Base-by-base conservation (phyloP, 2,113 vertebrate species). In the Sinocyclocheilus maitianheensis region DNA sequence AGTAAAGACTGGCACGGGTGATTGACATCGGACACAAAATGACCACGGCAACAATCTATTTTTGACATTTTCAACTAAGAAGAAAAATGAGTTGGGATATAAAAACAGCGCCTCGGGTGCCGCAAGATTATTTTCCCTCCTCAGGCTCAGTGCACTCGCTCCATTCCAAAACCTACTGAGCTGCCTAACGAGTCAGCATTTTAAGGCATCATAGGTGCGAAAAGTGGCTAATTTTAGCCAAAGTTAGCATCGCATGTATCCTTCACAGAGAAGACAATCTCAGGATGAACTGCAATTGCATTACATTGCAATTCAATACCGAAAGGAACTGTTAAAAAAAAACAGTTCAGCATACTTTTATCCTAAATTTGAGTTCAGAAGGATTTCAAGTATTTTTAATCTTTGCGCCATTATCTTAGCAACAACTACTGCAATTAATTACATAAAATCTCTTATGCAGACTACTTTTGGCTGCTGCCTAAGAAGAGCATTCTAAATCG, bases 1-100 rank as follows among this genome's bases (percentile, higher is more conserved):
- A 26, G 78, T 48, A 65, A 65, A 26, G 26, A 26, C 26, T 46
- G 78, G 7, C 78, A 46, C 3, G 7, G 12, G n/a, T 65, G 60
- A 81, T 18, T 81, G 78, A 65, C 78, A 80, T 63, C 58, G 46
- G 78, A 37, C 78, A 63, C 78, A 40, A 55, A 60, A n/a, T 79
- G 30, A 60, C 77, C 26, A 79, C 16, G 12, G 48, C 55, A 79
- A 65, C 78, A 8, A 81, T 65, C 62, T 46, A 18, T 65, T 13
- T 65, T 18, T 81, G 60, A 46, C 60, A 46, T 65, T 46, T 65
- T 81, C 60, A 46, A 18, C 40, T 65, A 65, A 65, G n/a, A 65
- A 26, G 30, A 65, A 63, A 65, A 43, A 62, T 40, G 1, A 81
- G 6, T 55, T 58, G 30, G 77, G 18, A 58, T 58, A n/a, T 60